These are phyloP conservation scores for Nettapus auritus DNA, from an alignment of 2,113 vertebrate genomes.

Conservation along the genomic window DNA sequence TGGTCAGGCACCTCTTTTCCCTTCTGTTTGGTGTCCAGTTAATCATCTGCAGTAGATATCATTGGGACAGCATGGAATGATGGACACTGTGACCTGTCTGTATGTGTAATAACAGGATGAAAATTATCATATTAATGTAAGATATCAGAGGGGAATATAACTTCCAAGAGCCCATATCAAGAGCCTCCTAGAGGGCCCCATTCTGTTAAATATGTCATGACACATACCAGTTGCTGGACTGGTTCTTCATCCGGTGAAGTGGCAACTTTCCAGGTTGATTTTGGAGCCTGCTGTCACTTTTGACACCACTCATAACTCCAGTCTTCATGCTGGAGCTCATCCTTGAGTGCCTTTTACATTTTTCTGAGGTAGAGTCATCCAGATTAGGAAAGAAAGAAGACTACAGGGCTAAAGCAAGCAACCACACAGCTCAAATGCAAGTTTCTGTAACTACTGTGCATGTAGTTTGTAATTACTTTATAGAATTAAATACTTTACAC, in stretches of 20 bases:
- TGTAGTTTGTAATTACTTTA: background rate
- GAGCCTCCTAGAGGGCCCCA: background rate
- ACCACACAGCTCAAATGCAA: background rate
- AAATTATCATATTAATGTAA: background rate
- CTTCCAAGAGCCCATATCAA: background rate
- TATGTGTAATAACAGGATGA: background rate
- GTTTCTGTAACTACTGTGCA: background rate
- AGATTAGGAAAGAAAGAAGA: background rate
- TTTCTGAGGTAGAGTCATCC: background rate
- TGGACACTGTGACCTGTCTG: background rate
- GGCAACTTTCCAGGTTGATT: background rate
- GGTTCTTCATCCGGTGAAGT: background rate
- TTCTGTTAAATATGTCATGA: background rate
- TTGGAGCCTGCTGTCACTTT: background rate
- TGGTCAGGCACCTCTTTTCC: background rate
- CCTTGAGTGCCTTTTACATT: background rate
- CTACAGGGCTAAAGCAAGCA: background rate
- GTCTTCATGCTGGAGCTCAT: background rate
- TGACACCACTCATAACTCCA: background rate
- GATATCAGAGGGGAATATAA: background rate
- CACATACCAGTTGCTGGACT: background rate
- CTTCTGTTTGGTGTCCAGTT: background rate
- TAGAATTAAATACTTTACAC: background rate
- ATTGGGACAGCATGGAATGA: no score
- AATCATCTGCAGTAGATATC: background rate